phyloP scores from a whole-genome alignment of 2,113 vertebrate species.

The Todiramphus saurophagus region DNA sequence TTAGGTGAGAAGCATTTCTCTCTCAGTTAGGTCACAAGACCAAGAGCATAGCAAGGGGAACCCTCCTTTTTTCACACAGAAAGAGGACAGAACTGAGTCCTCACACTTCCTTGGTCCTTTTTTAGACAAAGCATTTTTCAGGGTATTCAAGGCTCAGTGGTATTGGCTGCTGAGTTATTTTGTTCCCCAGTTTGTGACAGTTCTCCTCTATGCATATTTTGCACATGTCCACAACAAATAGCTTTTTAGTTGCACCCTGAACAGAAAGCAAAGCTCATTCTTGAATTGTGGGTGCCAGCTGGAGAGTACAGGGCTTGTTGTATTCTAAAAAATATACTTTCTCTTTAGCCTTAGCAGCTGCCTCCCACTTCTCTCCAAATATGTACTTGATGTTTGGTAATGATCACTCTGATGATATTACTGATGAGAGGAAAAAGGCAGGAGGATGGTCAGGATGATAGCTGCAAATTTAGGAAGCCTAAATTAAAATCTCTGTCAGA shows the following conservation, averaged over 20 bases:
- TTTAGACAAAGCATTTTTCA: not conserved
- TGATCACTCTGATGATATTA: not conserved
- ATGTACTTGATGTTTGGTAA: not conserved
- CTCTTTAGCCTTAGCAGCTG: not conserved
- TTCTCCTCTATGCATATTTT: not conserved
- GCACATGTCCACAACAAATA: not conserved
- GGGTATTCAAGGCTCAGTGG: not conserved
- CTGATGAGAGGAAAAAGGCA: not conserved
- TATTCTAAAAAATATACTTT: not conserved
- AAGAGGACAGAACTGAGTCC: not conserved
- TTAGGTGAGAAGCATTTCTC: not conserved
- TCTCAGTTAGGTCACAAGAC: not conserved
- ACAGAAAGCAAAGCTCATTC: not conserved
- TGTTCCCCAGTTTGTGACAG: not conserved
- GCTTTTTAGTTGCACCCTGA: not conserved
- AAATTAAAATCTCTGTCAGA: not conserved
- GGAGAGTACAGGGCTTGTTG: not conserved
- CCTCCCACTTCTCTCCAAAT: conserved; percentile 12
- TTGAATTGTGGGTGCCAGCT: not conserved
- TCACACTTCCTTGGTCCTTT: not conserved
- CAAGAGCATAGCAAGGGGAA: not conserved
- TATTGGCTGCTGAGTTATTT: not conserved
- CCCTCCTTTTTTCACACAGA: not conserved
- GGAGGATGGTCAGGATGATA: not conserved
- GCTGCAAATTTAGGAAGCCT: not conserved